Conservation (phyloP, 2,113 vertebrate genomes). For the Heptranchias perlo region DNA sequence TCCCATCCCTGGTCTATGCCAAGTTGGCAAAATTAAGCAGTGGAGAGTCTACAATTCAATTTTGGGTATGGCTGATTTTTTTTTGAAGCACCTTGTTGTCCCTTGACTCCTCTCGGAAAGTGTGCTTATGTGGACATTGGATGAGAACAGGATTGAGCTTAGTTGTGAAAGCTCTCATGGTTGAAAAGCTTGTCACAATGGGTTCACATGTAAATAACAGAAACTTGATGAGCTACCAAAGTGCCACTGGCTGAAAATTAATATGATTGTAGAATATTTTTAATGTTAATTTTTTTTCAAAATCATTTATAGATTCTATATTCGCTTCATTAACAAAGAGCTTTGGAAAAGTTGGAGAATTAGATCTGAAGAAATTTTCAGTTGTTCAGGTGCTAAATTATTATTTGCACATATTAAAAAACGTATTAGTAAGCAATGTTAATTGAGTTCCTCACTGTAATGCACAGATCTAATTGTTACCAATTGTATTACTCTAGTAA, state of each 20-base stretch:
- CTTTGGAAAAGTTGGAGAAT: neutral
- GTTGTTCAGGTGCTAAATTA: neutral
- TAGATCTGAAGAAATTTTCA: neutral
- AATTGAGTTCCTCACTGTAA: neutral
- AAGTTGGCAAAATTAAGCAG: neutral
- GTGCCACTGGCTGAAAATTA: neutral
- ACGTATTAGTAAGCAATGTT: neutral
- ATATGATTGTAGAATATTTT: neutral
- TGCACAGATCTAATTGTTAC: neutral
- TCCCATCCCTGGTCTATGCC: neutral
- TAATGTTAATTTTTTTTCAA: neutral
- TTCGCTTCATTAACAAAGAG: neutral
- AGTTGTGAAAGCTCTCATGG: neutral
- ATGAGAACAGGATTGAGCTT: neutral
- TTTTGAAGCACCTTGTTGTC: too few species aligned
- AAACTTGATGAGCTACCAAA: neutral
- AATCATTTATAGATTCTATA: neutral
- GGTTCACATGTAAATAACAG: neutral
- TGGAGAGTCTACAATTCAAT: neutral
- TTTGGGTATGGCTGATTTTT: neutral
- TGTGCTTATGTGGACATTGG: neutral
- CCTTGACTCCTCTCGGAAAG: neutral
- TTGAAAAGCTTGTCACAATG: neutral
- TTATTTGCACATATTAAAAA: neutral
- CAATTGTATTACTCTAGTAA: neutral